phyloP scores from a whole-genome alignment of 2,888 invertebrate genomes.

The Pollenia amentaria region DNA sequence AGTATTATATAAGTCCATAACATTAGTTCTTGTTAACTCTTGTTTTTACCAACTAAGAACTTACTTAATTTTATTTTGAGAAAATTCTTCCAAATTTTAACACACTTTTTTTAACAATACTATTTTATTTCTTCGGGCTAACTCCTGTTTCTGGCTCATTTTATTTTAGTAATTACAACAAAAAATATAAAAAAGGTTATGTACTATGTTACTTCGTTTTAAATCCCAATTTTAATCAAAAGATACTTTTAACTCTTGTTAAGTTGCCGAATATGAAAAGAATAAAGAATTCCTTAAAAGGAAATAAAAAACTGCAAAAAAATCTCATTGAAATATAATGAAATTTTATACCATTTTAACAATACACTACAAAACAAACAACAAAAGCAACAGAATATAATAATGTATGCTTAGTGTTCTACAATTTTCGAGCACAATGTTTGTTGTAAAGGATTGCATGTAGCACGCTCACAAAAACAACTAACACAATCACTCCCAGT shows the following conservation, averaged over 20 bases:
- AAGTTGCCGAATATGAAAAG: background rate
- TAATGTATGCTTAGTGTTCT: conserved; percentile 44
- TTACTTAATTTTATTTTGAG: no score
- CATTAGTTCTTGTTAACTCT: no score
- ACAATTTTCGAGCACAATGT: conserved; percentile 47
- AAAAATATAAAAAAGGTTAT: background rate
- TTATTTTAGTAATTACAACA: conserved; percentile 33
- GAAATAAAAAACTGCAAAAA: background rate
- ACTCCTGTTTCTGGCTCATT: background rate
- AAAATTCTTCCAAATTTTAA: no score
- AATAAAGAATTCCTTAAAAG: background rate
- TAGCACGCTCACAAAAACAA: conserved; percentile 53
- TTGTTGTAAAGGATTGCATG: conserved; percentile 63
- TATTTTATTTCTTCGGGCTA: background rate
- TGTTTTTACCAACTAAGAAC: no score
- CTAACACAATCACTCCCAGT: background rate
- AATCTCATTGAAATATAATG: conserved; percentile 48
- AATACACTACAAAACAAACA: conserved; percentile 32
- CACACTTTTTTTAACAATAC: background rate
- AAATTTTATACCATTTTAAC: conserved; percentile 60
- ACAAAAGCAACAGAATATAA: conserved; percentile 11
- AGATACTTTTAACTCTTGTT: conserved; percentile 37
- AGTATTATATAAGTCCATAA: no score
- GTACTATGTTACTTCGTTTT: background rate
- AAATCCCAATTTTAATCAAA: conserved; percentile 8